Percentiles rank a stretch among this genome's conserved stretches.
Conservation (phyloP, 2,888 invertebrate species). For the Trachelus stipa region DNA sequence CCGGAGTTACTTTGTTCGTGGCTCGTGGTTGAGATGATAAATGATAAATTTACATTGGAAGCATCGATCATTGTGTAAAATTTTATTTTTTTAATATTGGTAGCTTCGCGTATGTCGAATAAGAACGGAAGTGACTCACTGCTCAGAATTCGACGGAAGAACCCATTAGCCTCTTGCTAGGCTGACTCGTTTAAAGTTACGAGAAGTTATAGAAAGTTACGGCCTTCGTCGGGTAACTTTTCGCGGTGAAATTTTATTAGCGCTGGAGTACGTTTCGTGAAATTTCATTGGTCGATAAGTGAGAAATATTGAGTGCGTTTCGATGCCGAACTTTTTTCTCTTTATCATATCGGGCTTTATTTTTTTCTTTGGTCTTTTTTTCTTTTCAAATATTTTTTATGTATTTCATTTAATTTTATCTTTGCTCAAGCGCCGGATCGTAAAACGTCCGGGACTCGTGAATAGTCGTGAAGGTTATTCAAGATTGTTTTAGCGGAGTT, state of each 20-base stretch:
- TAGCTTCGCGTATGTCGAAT: background rate
- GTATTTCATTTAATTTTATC: background rate
- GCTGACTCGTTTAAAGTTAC: background rate
- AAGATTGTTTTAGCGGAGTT: constrained; percentile 25
- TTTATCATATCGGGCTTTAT: no score
- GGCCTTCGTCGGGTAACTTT: background rate
- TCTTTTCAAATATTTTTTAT: constrained; percentile 15
- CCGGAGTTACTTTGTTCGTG: no score
- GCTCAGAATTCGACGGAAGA: background rate
- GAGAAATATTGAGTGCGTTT: background rate
- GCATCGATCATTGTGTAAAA: no score
- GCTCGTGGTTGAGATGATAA: no score
- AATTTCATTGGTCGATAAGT: background rate
- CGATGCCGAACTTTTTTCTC: no score
- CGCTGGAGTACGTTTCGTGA: background rate
- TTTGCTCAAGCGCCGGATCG: background rate
- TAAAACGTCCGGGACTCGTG: background rate
- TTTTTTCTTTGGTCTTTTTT: constrained; percentile 62
- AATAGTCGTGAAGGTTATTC: background rate
- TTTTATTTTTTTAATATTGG: no score
- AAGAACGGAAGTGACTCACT: background rate
- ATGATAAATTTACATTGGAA: no score
- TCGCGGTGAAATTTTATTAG: background rate
- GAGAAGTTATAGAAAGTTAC: background rate
- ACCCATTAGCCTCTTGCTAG: background rate